These are phyloP conservation scores for Urosaurus nigricauda DNA, from an alignment of 2,797 vertebrate species.

Conservation along the genomic window DNA sequence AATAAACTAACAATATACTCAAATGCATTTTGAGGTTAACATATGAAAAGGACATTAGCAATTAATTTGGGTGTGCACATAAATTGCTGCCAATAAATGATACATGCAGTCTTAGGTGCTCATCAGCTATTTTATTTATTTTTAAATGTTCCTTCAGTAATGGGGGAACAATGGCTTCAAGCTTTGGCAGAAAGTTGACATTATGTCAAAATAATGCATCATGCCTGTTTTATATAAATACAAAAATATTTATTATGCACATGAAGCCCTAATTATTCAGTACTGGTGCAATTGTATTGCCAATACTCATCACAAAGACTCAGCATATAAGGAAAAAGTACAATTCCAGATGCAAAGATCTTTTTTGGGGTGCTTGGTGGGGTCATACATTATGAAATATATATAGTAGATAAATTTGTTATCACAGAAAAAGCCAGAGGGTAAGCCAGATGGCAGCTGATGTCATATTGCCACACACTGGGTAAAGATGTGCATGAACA, in stretches of 20 bases:
- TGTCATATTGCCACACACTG: slow-evolving; percentile 9
- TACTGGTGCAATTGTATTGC: neutral
- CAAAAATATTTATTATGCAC: slow-evolving; percentile 20
- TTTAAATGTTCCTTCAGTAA: neutral
- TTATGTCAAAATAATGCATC: slow-evolving; percentile 8
- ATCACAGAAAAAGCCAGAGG: neutral
- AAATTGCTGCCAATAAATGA: neutral
- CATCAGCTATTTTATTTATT: neutral
- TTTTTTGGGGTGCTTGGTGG: neutral
- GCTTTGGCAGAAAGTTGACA: slow-evolving; percentile 22
- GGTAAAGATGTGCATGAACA: slow-evolving; percentile 3
- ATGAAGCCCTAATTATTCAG: neutral
- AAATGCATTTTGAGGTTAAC: neutral
- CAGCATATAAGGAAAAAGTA: slow-evolving; percentile 5
- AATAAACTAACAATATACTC: slow-evolving; percentile 13
- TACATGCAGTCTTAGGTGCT: neutral
- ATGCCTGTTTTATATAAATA: slow-evolving; percentile 8
- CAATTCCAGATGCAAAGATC: neutral
- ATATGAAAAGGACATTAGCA: neutral
- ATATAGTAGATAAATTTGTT: neutral
- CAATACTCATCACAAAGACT: slow-evolving; percentile 2
- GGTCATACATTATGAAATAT: neutral
- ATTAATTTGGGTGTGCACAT: neutral
- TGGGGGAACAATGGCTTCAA: neutral
- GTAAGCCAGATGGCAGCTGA: neutral